Conservation (phyloP, 2,888 invertebrate species). For the Trisateles emortualis region DNA sequence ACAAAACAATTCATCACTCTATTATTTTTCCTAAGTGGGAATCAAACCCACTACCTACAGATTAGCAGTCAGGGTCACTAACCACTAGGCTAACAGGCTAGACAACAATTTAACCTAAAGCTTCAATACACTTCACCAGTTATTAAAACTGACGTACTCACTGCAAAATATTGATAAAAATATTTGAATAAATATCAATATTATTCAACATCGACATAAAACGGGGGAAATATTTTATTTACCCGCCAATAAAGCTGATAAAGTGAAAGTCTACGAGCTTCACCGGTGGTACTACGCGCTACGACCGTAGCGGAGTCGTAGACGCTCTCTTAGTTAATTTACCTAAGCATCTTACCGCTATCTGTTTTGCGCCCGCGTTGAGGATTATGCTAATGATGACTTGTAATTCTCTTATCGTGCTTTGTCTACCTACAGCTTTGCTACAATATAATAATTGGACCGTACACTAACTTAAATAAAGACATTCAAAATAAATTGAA, state of each 20-base stretch:
- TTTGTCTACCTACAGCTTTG: constrained; percentile 72
- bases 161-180: constrained; percentile 5
- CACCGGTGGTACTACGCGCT: constrained; percentile 44
- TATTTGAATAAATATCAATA: constrained; percentile 16
- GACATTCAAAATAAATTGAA: constrained; percentile 13
- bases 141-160: not conserved
- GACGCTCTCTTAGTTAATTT: constrained; percentile 73
- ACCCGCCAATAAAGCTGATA: constrained; percentile 55
- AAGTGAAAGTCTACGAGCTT: constrained; percentile 46
- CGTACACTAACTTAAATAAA: constrained; percentile 22
- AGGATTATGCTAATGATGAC: constrained; percentile 80
- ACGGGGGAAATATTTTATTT: constrained; percentile 44
- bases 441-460: constrained; percentile 55
- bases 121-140: no score
- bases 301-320: constrained; percentile 55
- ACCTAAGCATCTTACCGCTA: constrained; percentile 85
- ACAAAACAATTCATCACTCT: no score
- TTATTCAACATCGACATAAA: constrained; percentile 19
- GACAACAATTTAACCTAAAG: no score
- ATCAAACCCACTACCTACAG: no score
- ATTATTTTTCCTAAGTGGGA: no score
- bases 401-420: constrained; percentile 82
- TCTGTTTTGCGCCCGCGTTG: constrained; percentile 77
- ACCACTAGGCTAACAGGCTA: no score
- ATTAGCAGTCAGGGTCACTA: no score